Percentiles rank a stretch among this genome's conserved stretches.
Evolutionary conservation across 1,140 invertebrate species (phyloP).

Genomic region (roundworm (Caenorhabditis elegans)): DNA sequence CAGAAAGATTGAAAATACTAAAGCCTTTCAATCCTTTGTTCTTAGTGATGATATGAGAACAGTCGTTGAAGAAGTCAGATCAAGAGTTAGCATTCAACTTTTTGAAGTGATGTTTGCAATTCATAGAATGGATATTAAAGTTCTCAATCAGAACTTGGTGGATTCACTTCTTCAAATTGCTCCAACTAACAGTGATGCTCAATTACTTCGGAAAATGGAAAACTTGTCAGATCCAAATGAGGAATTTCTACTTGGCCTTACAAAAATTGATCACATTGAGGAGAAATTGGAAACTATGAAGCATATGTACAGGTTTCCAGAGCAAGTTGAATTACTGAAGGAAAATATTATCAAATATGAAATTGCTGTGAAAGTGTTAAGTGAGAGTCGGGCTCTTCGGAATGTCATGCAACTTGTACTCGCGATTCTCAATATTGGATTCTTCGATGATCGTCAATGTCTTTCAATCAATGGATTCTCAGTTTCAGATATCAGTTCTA

Average conservation of each 20-base stretch:
- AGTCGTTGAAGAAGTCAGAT: constrained; percentile 31
- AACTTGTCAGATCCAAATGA: constrained; percentile 5
- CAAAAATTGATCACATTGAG: constrained; percentile 44
- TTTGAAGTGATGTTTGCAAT: constrained; percentile 37
- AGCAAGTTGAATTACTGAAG: background rate
- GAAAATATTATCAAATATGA: background rate
- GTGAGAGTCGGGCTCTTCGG: background rate
- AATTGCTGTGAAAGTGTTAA: background rate
- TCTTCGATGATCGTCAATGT: constrained; percentile 22
- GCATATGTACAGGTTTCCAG: constrained; percentile 34
- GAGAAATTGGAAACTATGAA: constrained; percentile 45
- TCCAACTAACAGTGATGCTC: constrained; percentile 33
- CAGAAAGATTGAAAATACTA: constrained; percentile 15
- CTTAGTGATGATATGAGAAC: constrained; percentile 7
- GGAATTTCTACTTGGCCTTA: constrained; percentile 3
- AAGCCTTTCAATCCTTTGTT: background rate
- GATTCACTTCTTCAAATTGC: background rate
- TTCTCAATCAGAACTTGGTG: background rate
- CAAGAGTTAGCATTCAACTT: constrained; percentile 33
- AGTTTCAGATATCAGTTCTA: background rate
- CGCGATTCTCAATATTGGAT: background rate
- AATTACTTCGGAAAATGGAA: background rate
- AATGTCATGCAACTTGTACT: background rate
- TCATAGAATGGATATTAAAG: constrained; percentile 15
- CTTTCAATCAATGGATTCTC: background rate